phyloP scores from a whole-genome alignment of 2,113 vertebrate species.

The Corythaixoides concolor region DNA sequence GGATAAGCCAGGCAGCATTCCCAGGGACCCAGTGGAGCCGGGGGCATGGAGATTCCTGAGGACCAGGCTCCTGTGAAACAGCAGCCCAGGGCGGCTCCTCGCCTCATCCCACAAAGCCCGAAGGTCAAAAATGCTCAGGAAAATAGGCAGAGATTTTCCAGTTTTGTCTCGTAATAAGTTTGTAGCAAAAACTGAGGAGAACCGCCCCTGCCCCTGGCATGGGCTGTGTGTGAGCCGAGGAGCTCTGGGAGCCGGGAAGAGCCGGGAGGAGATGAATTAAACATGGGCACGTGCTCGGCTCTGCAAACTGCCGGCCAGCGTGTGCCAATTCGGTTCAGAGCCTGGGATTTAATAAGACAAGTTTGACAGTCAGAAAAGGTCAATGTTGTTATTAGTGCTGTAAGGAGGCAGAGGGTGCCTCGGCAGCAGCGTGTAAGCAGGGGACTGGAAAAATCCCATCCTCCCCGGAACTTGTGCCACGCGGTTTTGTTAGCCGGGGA shows the following conservation, averaged over 20 bases:
- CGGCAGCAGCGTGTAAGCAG: neutral
- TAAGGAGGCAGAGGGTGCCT: conserved; percentile 37
- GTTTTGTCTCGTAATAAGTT: neutral
- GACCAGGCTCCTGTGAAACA: neutral
- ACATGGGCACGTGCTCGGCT: conserved; percentile 48
- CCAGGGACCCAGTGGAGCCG: neutral
- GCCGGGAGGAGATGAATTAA: conserved; percentile 60
- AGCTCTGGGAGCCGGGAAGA: neutral
- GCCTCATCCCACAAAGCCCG: rapidly evolving
- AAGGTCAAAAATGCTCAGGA: neutral
- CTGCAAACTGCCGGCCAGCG: conserved; percentile 46
- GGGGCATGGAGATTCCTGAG: neutral
- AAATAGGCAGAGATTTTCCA: neutral
- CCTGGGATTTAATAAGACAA: conserved; percentile 58
- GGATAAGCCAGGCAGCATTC: neutral
- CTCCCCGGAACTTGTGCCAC: neutral
- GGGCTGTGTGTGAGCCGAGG: neutral
- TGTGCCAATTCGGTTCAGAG: conserved; percentile 59
- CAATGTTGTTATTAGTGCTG: conserved; percentile 29
- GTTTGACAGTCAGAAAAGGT: conserved; percentile 65
- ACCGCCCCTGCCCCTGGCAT: neutral
- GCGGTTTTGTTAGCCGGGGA: neutral
- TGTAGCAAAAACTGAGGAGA: neutral
- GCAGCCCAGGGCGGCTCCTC: neutral
- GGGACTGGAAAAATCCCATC: conserved; percentile 17